Base-by-base conservation (phyloP, 2,113 vertebrate genomes). In the Tenebrosternarchus preto region DNA sequence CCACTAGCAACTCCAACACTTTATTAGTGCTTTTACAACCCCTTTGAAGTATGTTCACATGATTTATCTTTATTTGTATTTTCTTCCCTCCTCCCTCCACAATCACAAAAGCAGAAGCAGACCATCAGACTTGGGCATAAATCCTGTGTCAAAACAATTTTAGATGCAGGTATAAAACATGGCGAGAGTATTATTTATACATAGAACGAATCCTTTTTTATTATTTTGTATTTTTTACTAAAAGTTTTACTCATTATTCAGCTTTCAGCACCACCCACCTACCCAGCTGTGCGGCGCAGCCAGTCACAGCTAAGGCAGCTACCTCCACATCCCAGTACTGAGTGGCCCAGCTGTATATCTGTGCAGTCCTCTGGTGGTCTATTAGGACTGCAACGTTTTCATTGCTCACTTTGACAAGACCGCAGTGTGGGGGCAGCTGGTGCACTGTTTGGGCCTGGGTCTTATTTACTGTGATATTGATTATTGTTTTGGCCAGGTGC, bases 391-490 rank as follows among this genome's bases (percentile, higher is more conserved):
- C 73, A 67, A 16, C 17, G 5, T 50, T 68, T 59, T 36, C 24
- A 15, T 61, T 73, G 43, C 55, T 72, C n/a, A 7, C n/a, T 63
- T 63, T 61, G 63, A 76, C 46, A 68, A 64, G 69, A 72, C 33
- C 50, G 43, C 64, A 66, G 31, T 9, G 43, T 53, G 24, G 60
- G 66, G n/a, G 43, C 25, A 73, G 27, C 29, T 61, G 20, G 55
- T n/a, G 19, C 75, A 68, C 73, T 80, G 78, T 83, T 83, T 57
- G 59, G 64, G 77, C 78, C 88, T 88, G 87, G 82, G 87, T 90
- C 87, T 89, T 84, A 76, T 86, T 88, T 87, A 84, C 84, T 71
- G 76, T 63, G 78, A 73, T 87, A 91, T 88, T 84, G 90, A 90
- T 90, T 89, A 83, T 63, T 73, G 67, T 55, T 80, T 85, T 90